phyloP scores from a whole-genome alignment of 1,140 invertebrate species.

The Cecropterus lyciades region DNA sequence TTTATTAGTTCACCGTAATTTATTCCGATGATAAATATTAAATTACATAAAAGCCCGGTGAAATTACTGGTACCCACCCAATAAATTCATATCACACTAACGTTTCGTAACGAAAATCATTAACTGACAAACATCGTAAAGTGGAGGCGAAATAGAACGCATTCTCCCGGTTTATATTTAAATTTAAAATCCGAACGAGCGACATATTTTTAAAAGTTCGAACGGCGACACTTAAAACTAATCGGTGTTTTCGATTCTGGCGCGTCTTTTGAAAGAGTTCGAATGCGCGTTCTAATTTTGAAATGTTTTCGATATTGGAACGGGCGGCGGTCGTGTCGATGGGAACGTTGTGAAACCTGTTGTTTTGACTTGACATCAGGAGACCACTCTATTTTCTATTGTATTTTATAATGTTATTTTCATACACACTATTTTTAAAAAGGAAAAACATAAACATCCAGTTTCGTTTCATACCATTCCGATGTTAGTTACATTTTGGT shows the following conservation, averaged over 20 bases:
- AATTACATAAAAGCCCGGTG: constrained; percentile 42
- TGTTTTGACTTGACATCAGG: constrained; percentile 39
- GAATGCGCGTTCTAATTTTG: constrained; percentile 74
- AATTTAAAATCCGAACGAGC: constrained; percentile 73
- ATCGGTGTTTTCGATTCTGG: constrained; percentile 79
- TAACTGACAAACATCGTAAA: constrained; percentile 79
- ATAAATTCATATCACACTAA: constrained; percentile 68
- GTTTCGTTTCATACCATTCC: too few relatives aligned
- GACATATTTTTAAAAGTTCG: constrained; percentile 81
- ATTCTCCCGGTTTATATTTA: constrained; percentile 77
- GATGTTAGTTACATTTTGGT: too few relatives aligned
- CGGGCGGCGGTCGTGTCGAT: constrained; percentile 62
- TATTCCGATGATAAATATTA: constrained; percentile 32
- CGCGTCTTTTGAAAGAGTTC: constrained; percentile 74
- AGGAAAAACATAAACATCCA: too few relatives aligned
- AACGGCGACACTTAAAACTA: constrained; percentile 77
- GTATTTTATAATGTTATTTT: not conserved
- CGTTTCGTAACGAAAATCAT: constrained; percentile 75
- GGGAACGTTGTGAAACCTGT: constrained; percentile 53
- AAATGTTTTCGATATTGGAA: constrained; percentile 72
- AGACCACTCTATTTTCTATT: not conserved
- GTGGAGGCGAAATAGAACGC: constrained; percentile 73
- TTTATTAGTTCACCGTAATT: constrained; percentile 29
- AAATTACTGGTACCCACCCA: constrained; percentile 41
- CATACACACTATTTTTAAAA: too few relatives aligned